phyloP scores from a whole-genome alignment of 2,888 invertebrate species.

The Trachelus troglodyta region DNA sequence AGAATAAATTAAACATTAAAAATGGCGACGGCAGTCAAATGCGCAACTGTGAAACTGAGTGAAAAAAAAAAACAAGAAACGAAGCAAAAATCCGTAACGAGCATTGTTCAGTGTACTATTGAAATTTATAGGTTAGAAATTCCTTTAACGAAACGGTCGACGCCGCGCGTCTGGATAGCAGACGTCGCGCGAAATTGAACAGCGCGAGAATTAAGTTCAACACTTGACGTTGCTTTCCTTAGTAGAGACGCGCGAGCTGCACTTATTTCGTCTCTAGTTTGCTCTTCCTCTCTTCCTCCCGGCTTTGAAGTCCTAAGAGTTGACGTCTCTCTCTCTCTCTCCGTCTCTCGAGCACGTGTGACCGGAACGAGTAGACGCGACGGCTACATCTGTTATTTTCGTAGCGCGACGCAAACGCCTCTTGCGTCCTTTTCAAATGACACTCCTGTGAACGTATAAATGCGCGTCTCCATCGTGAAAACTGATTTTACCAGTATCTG shows the following conservation, averaged over 20 bases:
- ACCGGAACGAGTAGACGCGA: background rate
- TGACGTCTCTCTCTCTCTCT: background rate
- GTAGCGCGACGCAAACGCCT: background rate
- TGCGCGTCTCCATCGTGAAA: too few species aligned
- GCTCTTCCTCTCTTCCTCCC: background rate
- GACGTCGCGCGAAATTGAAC: constrained; percentile 23
- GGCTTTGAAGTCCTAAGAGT: background rate
- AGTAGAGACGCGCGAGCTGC: constrained; percentile 21
- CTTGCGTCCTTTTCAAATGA: too few species aligned
- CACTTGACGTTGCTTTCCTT: constrained; percentile 37
- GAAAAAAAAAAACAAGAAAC: background rate
- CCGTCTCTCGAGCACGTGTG: background rate
- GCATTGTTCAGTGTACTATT: too few species aligned
- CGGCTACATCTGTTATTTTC: background rate
- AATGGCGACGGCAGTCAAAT: too few species aligned
- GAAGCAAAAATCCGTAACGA: too few species aligned
- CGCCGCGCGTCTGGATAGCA: constrained; percentile 7
- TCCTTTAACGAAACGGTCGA: too few species aligned
- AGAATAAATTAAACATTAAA: too few species aligned
- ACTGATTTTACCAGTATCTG: too few species aligned
- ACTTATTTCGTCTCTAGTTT: constrained; percentile 41
- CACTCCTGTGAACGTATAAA: too few species aligned
- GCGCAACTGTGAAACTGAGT: too few species aligned
- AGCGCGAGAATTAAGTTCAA: constrained; percentile 36
- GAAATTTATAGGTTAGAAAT: too few species aligned